Percentiles rank a stretch among this genome's conserved stretches.
phyloP scores from a whole-genome alignment of 2,888 invertebrate species.

The Candidula unifasciata region DNA sequence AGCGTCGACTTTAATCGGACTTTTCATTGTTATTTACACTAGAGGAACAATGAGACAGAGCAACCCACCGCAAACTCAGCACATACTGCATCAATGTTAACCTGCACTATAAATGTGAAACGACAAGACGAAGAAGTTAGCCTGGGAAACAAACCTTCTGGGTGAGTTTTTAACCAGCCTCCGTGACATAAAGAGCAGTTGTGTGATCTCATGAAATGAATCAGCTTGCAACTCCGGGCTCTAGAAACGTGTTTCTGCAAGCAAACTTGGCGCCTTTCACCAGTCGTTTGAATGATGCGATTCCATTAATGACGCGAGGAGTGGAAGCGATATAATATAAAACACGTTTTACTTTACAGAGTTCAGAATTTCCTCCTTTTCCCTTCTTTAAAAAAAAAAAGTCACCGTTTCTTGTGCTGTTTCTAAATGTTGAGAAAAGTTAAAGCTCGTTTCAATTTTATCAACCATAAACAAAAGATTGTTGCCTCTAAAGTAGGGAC shows the following conservation, averaged over 20 bases:
- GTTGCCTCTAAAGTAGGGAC: too few species aligned
- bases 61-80: not conserved
- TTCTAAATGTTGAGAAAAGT: too few species aligned
- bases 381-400: too few species aligned
- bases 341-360: too few species aligned
- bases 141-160: slow-evolving; percentile 15
- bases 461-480: too few species aligned
- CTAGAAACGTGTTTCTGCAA: not conserved
- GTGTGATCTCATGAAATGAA: not conserved
- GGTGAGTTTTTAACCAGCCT: not conserved
- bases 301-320: not conserved
- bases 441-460: too few species aligned
- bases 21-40: not conserved
- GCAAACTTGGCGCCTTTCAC: not conserved
- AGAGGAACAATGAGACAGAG: not conserved
- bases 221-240: not conserved
- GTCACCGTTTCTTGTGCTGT: too few species aligned
- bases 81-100: not conserved
- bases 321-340: not conserved
- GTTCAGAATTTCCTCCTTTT: not conserved
- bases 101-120: not conserved
- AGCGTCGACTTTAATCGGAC: not conserved
- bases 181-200: not conserved
- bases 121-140: not conserved
- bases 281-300: not conserved